Percentiles rank a stretch among this genome's conserved stretches.
Conservation (phyloP, 2,113 vertebrate genomes). For the Platycercus adscitus region DNA sequence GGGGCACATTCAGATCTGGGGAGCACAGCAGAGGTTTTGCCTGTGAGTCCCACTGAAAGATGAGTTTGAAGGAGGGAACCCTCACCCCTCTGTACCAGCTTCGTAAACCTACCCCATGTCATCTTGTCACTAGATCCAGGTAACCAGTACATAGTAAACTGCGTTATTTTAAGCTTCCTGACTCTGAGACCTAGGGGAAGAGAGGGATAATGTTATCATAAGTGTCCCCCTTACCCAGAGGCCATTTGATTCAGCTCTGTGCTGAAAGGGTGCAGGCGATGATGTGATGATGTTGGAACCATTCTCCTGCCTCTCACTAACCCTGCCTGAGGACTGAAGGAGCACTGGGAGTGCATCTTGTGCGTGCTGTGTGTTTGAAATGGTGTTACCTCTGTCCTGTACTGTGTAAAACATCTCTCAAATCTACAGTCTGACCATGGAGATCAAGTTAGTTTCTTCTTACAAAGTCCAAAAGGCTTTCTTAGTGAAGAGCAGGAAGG, state of each 20-base stretch:
- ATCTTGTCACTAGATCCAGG: neutral
- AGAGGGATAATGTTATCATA: neutral
- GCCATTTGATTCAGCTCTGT: neutral
- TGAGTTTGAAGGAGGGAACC: neutral
- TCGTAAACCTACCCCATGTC: fast-evolving
- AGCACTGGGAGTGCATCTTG: neutral
- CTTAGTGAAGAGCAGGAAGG: neutral
- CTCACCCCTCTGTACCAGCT: fast-evolving
- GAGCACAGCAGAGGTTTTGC: neutral
- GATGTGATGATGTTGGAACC: neutral
- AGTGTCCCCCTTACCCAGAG: neutral
- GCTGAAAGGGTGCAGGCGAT: neutral
- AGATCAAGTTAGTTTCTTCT: neutral
- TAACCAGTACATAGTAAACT: neutral
- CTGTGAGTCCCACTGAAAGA: neutral
- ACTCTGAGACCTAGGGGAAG: neutral
- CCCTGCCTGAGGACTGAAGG: neutral
- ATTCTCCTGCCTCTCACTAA: neutral
- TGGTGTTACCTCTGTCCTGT: neutral
- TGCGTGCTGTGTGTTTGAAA: fast-evolving
- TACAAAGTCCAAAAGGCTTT: neutral
- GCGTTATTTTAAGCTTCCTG: neutral
- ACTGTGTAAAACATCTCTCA: fast-evolving
- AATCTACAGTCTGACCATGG: neutral
- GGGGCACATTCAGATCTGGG: neutral